Percentiles rank a stretch among this genome's conserved stretches.
Conservation (phyloP, 2,113 vertebrate species). For the Petrocephalus microphthalmus region DNA sequence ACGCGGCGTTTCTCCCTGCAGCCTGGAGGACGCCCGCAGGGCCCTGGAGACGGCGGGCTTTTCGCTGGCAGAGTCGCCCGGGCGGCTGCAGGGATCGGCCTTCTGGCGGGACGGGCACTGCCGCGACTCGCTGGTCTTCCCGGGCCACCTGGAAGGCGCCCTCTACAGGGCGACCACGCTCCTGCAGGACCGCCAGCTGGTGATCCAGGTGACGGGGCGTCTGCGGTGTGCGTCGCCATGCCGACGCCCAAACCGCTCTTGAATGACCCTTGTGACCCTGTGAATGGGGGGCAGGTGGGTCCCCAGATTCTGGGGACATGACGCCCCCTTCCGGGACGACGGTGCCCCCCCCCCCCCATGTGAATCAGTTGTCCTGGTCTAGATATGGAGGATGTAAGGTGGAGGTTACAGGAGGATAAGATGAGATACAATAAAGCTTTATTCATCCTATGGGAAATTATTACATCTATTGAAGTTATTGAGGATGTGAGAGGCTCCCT, state of each 20-base stretch:
- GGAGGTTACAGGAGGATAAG: not conserved
- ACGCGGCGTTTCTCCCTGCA: constrained; percentile 38
- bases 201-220: constrained; percentile 72
- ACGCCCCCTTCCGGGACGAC: not conserved
- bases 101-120: constrained; percentile 79
- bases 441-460: not conserved
- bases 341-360: not conserved
- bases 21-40: constrained; percentile 66
- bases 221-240: not conserved
- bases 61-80: constrained; percentile 60
- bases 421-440: not conserved
- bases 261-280: not conserved
- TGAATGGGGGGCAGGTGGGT: not conserved
- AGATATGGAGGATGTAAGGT: not conserved
- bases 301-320: not conserved
- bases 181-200: constrained; percentile 65
- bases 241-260: not conserved
- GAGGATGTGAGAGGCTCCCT: not conserved
- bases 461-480: not conserved
- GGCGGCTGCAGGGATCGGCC: constrained; percentile 52
- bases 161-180: constrained; percentile 64
- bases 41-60: constrained; percentile 67
- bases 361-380: not conserved
- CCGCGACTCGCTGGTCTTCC: constrained; percentile 72
- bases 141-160: constrained; percentile 64